Evolutionary conservation across 2,888 invertebrate species (phyloP).

Genomic region (Parapristionchus giblindavisi): DNA sequence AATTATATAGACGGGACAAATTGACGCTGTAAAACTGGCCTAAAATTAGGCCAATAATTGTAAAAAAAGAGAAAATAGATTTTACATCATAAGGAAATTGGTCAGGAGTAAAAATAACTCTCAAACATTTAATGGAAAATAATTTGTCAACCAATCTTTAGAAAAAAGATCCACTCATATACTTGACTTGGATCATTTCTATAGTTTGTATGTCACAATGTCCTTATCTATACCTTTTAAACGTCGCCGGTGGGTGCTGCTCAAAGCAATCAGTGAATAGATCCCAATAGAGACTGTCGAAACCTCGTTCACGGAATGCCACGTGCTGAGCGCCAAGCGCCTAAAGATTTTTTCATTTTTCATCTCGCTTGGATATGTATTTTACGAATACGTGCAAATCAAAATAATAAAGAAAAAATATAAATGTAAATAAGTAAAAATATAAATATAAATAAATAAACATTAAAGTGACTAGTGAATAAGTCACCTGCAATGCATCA

Average conservation of each 20-base stretch:
- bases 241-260: conserved; percentile 53
- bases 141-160: too few species aligned
- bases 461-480: too few species aligned
- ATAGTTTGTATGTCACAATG: conserved; percentile 43
- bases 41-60: too few species aligned
- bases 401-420: background rate
- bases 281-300: conserved; percentile 59
- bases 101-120: too few species aligned
- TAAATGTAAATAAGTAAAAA: background rate
- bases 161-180: too few species aligned
- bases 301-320: conserved; percentile 44
- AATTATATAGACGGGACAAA: too few species aligned
- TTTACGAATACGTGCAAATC: background rate
- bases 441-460: too few species aligned
- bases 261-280: conserved; percentile 59
- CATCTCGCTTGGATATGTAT: background rate
- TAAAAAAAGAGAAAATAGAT: too few species aligned
- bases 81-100: too few species aligned
- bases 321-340: conserved; percentile 55
- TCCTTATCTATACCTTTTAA: conserved; percentile 44
- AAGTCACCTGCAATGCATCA: conserved; percentile 51
- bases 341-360: conserved; percentile 39
- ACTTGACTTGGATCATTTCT: too few species aligned
- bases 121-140: too few species aligned
- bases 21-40: too few species aligned